Percentiles rank a stretch among this genome's conserved stretches.
Conservation (phyloP, 2,113 vertebrate species). For the Oncorhynchus clarkii region DNA sequence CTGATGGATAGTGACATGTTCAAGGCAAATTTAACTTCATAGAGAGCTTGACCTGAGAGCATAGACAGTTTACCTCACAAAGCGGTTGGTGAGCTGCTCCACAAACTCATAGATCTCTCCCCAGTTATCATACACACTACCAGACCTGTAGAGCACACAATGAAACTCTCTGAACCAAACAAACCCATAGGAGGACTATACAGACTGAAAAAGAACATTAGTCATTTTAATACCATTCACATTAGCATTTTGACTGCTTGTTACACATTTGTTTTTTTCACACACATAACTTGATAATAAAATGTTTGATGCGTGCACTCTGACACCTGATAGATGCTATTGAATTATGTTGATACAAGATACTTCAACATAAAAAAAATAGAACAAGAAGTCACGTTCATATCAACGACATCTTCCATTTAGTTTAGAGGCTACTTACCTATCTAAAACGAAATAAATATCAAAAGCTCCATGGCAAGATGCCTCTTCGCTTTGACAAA, state of each 20-base stretch:
- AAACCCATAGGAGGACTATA: slow-evolving; percentile 61
- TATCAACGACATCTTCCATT: no score
- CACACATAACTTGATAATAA: no score
- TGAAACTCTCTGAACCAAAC: slow-evolving; percentile 40
- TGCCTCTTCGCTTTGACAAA: slow-evolving; percentile 65
- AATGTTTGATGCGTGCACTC: no score
- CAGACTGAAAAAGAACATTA: background rate
- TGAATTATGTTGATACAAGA: no score
- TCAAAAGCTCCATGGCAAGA: slow-evolving; percentile 88
- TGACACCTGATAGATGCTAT: no score
- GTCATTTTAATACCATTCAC: no score
- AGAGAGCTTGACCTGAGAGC: background rate
- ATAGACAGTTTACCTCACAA: slow-evolving; percentile 80
- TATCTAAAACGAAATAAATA: slow-evolving; percentile 82
- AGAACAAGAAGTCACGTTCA: no score
- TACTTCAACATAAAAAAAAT: no score
- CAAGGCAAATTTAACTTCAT: background rate
- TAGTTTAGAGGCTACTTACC: slow-evolving; percentile 50
- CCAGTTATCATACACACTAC: slow-evolving; percentile 89
- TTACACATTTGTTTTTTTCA: no score
- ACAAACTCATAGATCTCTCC: slow-evolving; percentile 89
- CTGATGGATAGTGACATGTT: background rate
- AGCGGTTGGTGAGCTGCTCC: slow-evolving; percentile 85
- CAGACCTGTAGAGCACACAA: slow-evolving; percentile 75
- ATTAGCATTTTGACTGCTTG: no score